Conservation (phyloP, 1,140 invertebrate species). For the Leptinotarsa defecta region DNA sequence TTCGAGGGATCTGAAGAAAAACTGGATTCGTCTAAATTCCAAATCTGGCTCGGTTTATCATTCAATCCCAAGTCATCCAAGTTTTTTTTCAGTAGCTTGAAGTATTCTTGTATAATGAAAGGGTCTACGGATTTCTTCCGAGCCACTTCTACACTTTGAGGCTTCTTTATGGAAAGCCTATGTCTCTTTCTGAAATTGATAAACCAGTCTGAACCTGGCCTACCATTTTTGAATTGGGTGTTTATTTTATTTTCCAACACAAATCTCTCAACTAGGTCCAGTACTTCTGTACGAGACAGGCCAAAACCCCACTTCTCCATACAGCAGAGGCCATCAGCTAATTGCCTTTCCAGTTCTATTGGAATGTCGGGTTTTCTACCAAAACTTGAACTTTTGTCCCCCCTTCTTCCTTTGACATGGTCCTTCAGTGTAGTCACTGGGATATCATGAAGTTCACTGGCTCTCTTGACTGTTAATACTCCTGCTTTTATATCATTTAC, state of each 20-base stretch:
- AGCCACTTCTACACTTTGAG: conserved; percentile 4
- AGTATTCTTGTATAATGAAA: conserved; percentile 37
- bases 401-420: conserved; percentile 31
- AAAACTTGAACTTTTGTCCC: conserved; percentile 31
- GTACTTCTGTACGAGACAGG: conserved; percentile 47
- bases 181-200: conserved; percentile 21
- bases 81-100: conserved; percentile 41
- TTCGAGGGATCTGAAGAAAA: conserved; percentile 44
- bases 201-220: conserved; percentile 55
- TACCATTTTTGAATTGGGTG: conserved; percentile 52
- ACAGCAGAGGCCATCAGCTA: conserved; percentile 41
- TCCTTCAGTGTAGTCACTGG: conserved; percentile 39
- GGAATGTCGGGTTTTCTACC: conserved; percentile 45
- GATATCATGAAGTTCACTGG: conserved; percentile 33
- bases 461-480: conserved; percentile 32
- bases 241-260: conserved; percentile 44
- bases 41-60: conserved; percentile 45
- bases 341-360: conserved; percentile 38
- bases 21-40: conserved; percentile 51
- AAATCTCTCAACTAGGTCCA: conserved; percentile 36
- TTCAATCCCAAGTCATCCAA: conserved; percentile 39
- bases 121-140: conserved; percentile 6
- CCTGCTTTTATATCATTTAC: conserved; percentile 25
- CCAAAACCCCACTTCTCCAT: conserved; percentile 53
- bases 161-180: conserved; percentile 22